phyloP scores from a whole-genome alignment of 2,797 vertebrate genomes.

The Anguilla pacifica region DNA sequence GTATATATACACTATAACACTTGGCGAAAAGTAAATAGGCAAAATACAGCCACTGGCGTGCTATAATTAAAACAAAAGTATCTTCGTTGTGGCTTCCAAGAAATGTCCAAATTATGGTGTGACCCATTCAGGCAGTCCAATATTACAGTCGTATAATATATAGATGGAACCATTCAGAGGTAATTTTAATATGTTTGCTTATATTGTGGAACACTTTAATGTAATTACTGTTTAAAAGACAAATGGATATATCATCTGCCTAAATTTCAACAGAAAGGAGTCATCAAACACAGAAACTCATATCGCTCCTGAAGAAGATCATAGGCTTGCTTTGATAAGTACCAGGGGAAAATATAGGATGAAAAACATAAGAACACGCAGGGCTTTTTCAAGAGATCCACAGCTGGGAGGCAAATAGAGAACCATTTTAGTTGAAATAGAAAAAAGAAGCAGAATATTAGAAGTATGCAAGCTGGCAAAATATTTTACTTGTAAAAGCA shows the following conservation, averaged over 20 bases:
- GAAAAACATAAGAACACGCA: neutral
- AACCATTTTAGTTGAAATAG: neutral
- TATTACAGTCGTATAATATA: neutral
- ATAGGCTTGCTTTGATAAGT: neutral
- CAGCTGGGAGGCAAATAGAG: neutral
- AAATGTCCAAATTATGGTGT: neutral
- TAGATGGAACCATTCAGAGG: too few relatives aligned
- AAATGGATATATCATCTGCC: neutral
- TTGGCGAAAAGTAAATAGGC: neutral
- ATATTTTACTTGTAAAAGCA: neutral
- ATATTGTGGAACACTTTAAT: neutral
- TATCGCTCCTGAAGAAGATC: neutral
- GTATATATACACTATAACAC: neutral
- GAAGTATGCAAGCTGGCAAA: neutral
- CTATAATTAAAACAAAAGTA: neutral
- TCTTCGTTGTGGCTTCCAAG: neutral
- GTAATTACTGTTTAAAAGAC: neutral
- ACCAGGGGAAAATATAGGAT: neutral
- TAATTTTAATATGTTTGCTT: neutral
- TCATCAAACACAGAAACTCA: neutral
- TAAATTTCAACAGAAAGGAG: neutral
- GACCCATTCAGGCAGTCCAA: neutral
- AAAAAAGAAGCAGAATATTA: neutral
- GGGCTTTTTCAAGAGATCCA: neutral
- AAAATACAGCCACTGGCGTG: neutral